phyloP scores from a whole-genome alignment of 2,797 vertebrate genomes.

The Scleropages formosus region DNA sequence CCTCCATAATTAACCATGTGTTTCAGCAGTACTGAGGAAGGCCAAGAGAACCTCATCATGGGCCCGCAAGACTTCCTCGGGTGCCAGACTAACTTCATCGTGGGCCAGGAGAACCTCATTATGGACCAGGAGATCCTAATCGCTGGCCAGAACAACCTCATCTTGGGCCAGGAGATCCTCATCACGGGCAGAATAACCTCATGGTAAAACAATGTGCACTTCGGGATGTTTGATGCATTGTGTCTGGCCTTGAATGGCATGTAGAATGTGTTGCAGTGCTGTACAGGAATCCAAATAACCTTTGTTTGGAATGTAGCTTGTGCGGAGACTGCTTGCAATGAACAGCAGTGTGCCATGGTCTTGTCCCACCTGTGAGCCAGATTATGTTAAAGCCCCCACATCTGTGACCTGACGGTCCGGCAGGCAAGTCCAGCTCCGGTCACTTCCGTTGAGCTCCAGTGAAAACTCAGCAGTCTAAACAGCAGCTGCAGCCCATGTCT shows the following conservation, averaged over 20 bases:
- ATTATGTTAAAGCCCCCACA: background rate
- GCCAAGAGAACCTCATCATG: background rate
- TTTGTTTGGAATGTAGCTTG: background rate
- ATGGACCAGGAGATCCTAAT: no score
- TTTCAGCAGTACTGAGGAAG: background rate
- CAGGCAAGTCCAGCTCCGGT: background rate
- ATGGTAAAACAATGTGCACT: no score
- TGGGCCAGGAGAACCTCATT: no score
- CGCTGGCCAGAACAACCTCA: no score
- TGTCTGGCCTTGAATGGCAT: background rate
- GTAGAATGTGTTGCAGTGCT: background rate
- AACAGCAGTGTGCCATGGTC: no score
- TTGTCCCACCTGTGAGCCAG: background rate
- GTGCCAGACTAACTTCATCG: no score
- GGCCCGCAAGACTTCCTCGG: no score
- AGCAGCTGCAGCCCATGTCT: background rate
- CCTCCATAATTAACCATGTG: background rate
- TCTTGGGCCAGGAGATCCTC: no score
- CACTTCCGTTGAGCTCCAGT: background rate
- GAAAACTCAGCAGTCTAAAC: conserved; percentile 22
- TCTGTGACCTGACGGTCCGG: background rate
- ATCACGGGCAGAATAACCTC: no score
- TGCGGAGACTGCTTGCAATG: background rate
- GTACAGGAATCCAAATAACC: background rate
- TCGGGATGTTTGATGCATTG: no score